Evolutionary conservation across 64 coral and sea anemone genomes (phyloP), one percentile per base, ranked within the genome.

Genomic region (Montipora sp.): DNA sequence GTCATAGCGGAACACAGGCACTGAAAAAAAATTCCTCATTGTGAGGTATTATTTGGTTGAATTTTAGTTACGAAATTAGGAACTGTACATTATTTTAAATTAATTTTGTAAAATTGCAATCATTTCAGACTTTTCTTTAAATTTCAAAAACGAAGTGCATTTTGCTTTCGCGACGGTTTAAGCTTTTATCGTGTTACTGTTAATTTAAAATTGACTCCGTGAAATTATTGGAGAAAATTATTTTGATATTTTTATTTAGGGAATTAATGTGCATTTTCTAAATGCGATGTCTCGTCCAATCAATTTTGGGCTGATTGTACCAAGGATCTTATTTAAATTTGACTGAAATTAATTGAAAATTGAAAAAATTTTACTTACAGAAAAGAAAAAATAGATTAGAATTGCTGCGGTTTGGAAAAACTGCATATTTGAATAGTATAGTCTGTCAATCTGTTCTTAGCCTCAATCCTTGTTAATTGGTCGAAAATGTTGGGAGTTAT

Each of bases 171-270:
- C 36, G 53, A 6, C 53, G 53, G 11, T 8, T 60, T 43, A 43
- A 7, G 65, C 49, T 11, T 21, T 5, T 66, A 8, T 66, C 59
- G 14, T 3, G 3, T 83, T 47, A 47, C 20, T 12, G 12, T 83
- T 5, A 19, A 47, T 71, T 71, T 49, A 72, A 72, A 85, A 85
- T 72, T 44, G 59, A 24, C 61, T 85, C 82, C 63, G 19, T 71
- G 58, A 61, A 82, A 82, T 65, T 49, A 18, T n/a, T 50, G 55
- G 80, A 66, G 80, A 63, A 85, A 71, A 50, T 85, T 85, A 85
- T 85, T 71, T 85, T 85, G 44, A 85, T 85, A 85, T 48, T 85
- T 85, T 71, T 85, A 71, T 85, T 67, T 0, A 51, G 13, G 43
- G 5, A 71, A 85, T 85, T 72, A 9, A 47, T 71, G 50, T 72